Base-by-base conservation (phyloP, 1,140 invertebrate species). In the Lutraria rhynchaena region DNA sequence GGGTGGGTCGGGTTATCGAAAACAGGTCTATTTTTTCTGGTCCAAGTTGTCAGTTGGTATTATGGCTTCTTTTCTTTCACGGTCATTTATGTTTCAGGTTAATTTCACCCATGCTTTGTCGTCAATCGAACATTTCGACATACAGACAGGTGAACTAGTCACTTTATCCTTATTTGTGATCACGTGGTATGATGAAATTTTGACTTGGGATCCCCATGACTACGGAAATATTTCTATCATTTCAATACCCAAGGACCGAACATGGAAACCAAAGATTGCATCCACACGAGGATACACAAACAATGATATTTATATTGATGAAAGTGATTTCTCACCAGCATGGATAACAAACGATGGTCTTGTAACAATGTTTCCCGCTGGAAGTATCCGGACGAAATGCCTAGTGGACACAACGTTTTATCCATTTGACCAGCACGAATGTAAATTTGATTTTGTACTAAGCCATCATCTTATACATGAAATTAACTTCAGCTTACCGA, bases 341-440 rank as follows among this genome's bases (percentile, higher is more conserved):
- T 71, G 53, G 46, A 31, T 44, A 22, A 24, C 2, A 3, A 35
- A 55, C 46, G 0, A 33, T 13, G 69, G 69, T 11, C 0, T 11
- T 1, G 49, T 57, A 22, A 3, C n/a, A 11, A 35, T 57, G 53
- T 3, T 71, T 22, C 31, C 51, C 7, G 53, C n/a, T 19, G 69
- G 69, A 22, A 71, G 35, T 13, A 55, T n/a, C 29, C 9, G 19
- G 3, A 71, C 49, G 27, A 55, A 11, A 57, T 71, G 69, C 17
- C 3, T 35, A 3, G 31, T 71, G 4, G 53, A 71, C 41, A 37
- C 69, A 5, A 53, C 17, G 29, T 37, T 55, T 19, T 71, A 57
- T 29, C 51, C 69, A 1, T 71, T 71, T 24, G 69, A 71, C 24
- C 53, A 31, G 2, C 69, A 71, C n/a, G n/a, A 37, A 0, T 71